Conservation (phyloP, 2,797 vertebrate genomes). For the Mormyrus hasselquistii region DNA sequence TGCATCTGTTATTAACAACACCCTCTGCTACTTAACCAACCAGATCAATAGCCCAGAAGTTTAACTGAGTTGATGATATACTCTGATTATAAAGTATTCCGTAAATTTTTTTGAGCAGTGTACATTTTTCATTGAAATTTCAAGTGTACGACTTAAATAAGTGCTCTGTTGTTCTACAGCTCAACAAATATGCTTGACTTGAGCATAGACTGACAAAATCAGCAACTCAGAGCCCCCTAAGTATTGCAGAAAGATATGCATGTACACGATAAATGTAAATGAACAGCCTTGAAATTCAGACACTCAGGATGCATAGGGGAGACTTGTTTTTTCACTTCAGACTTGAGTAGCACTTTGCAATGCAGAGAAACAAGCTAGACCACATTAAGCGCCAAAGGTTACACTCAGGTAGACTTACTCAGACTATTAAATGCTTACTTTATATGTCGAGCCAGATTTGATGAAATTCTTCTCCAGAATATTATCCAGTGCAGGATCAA, state of each 20-base stretch:
- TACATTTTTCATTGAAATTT: neutral
- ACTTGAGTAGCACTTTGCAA: neutral
- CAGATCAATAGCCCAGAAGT: neutral
- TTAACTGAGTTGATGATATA: neutral
- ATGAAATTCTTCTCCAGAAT: slow-evolving; percentile 81
- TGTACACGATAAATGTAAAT: neutral
- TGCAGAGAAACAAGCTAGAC: neutral
- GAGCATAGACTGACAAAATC: neutral
- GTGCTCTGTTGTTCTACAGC: neutral
- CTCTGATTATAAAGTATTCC: neutral
- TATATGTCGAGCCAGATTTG: slow-evolving; percentile 70
- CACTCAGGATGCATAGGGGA: neutral
- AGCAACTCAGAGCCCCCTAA: neutral
- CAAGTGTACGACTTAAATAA: neutral
- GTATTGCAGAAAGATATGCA: neutral
- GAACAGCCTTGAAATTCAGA: neutral
- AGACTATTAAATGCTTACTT: slow-evolving; percentile 48
- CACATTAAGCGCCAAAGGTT: neutral
- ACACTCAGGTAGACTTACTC: neutral
- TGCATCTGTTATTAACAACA: no score
- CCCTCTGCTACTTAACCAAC: no score
- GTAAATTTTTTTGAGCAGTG: neutral
- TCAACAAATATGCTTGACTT: no score
- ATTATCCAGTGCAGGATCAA: slow-evolving; percentile 75
- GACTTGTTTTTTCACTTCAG: neutral